These are phyloP conservation scores for Capromys pilorides DNA, from an alignment of 2,797 vertebrate genomes.

Conservation along the genomic window DNA sequence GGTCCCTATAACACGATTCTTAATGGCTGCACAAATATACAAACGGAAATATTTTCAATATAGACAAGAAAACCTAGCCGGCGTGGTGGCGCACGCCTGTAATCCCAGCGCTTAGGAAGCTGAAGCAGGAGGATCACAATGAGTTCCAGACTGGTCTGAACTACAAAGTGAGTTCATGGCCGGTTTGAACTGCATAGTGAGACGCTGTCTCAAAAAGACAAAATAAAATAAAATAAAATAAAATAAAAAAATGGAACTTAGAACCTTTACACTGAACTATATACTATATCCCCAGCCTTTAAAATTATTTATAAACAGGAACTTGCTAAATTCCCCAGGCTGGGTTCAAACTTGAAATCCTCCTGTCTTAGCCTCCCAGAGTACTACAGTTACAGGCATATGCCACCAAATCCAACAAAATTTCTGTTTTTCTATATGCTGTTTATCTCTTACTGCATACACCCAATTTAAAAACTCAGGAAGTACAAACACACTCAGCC, in stretches of 20 bases:
- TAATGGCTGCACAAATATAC: neutral
- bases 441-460: neutral
- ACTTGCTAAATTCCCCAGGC: neutral
- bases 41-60: neutral
- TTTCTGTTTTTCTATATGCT: neutral
- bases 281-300: neutral
- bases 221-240: no score
- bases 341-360: neutral
- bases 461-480: conserved; percentile 21
- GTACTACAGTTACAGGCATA: neutral
- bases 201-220: no score
- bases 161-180: no score
- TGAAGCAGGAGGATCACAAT: no score
- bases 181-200: no score
- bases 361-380: neutral
- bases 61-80: neutral
- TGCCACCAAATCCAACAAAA: neutral
- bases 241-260: neutral
- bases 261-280: neutral
- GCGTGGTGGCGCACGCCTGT: no score
- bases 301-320: neutral
- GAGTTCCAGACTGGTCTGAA: no score
- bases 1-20: neutral
- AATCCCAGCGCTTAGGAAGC: no score
- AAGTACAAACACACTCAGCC: no score